These are phyloP conservation scores for Eristalis intricaria DNA, from an alignment of 2,888 invertebrate genomes.

Conservation along the genomic window DNA sequence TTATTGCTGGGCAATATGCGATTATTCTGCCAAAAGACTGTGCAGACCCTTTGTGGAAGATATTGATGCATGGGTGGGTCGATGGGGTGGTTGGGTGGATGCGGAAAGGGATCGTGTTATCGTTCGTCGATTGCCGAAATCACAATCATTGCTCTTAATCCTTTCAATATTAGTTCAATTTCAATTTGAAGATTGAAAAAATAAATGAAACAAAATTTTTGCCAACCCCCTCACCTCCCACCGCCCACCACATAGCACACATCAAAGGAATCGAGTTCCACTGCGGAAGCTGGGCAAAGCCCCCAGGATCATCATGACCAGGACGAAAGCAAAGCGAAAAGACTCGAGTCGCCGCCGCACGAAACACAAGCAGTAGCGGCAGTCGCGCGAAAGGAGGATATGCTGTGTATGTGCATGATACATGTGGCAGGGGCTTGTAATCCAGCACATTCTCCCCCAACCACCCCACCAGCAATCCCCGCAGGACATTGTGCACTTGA, in stretches of 20 bases:
- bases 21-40: conserved; percentile 29
- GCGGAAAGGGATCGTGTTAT: conserved; percentile 25
- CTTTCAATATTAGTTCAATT: conserved; percentile 71
- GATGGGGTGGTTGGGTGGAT: neutral
- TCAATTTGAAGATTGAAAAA: conserved; percentile 64
- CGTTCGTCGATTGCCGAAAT: conserved; percentile 51
- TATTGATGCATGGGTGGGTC: neutral
- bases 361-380: no score
- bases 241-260: neutral
- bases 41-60: neutral
- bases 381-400: neutral
- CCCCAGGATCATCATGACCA: no score
- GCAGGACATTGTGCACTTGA: conserved; percentile 39
- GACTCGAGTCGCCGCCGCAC: neutral
- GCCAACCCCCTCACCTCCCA: neutral
- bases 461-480: neutral
- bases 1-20: conserved; percentile 49
- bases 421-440: neutral
- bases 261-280: conserved; percentile 19
- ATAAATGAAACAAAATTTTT: conserved; percentile 59
- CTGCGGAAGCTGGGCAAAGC: neutral
- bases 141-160: conserved; percentile 66
- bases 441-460: neutral
- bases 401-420: conserved; percentile 16
- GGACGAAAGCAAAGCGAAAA: neutral